Evolutionary conservation across 1,140 invertebrate genomes (phyloP).

Genomic region (Papilio aristodemus): DNA sequence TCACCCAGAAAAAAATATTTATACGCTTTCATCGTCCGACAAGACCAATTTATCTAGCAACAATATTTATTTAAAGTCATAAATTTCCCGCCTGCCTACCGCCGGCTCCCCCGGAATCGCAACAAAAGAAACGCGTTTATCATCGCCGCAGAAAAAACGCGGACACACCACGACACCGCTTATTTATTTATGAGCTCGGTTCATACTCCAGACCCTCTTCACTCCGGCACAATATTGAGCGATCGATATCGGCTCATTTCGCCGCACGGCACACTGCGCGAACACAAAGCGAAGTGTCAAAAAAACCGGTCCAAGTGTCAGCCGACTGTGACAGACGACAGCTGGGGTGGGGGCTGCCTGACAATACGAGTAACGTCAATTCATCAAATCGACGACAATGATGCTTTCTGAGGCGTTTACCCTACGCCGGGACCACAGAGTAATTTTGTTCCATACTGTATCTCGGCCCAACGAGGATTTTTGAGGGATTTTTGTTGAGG

Average conservation of each 20-base stretch:
- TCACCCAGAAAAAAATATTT: slow-evolving; percentile 46
- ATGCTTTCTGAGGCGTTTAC: slow-evolving; percentile 59
- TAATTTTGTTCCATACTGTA: slow-evolving; percentile 37
- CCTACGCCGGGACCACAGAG: slow-evolving; percentile 52
- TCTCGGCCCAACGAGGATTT: slow-evolving; percentile 39
- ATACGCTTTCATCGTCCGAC: slow-evolving; percentile 39
- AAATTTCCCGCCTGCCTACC: slow-evolving; percentile 58
- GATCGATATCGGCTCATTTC: slow-evolving; percentile 76
- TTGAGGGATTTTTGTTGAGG: slow-evolving; percentile 24
- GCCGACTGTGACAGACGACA: slow-evolving; percentile 73
- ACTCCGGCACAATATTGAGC: slow-evolving; percentile 63
- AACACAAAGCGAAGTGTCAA: slow-evolving; percentile 66
- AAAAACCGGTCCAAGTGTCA: slow-evolving; percentile 73
- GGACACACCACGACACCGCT: slow-evolving; percentile 72
- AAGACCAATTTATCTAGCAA: slow-evolving; percentile 48
- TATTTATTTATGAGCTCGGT: slow-evolving; percentile 78
- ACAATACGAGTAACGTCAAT: slow-evolving; percentile 70
- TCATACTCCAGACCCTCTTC: slow-evolving; percentile 67
- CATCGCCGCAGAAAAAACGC: slow-evolving; percentile 61
- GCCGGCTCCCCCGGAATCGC: slow-evolving; percentile 58
- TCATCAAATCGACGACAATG: slow-evolving; percentile 65
- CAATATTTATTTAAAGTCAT: slow-evolving; percentile 63
- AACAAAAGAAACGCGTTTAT: slow-evolving; percentile 67
- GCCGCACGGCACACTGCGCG: slow-evolving; percentile 57
- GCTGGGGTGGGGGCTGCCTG: slow-evolving; percentile 67